These are phyloP conservation scores for Heliothis peltigera DNA, from an alignment of 2,888 invertebrate species.

Conservation along the genomic window DNA sequence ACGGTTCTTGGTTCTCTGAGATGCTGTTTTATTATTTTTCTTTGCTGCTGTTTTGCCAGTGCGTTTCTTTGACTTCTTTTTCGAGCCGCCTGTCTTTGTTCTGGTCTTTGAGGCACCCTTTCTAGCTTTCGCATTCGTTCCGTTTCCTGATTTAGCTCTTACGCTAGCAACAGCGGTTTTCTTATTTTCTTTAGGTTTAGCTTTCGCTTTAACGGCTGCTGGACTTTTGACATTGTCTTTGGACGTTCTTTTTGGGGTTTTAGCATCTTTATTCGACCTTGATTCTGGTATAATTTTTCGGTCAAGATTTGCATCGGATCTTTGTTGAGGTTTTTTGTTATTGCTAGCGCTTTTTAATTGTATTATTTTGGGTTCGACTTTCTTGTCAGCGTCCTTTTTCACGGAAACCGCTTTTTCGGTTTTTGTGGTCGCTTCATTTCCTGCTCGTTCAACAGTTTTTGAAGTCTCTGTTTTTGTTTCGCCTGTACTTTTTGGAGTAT, in stretches of 20 bases:
- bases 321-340: slow-evolving; percentile 6
- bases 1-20: slow-evolving; percentile 7
- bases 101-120: background rate
- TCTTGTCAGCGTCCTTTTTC: slow-evolving; percentile 6
- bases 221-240: slow-evolving; percentile 3
- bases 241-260: background rate
- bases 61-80: background rate
- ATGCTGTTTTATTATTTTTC: background rate
- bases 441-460: background rate
- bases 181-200: slow-evolving; percentile 1
- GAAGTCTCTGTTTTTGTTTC: background rate
- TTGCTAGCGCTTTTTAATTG: background rate
- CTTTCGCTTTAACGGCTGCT: slow-evolving; percentile 6
- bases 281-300: background rate
- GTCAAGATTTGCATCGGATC: background rate
- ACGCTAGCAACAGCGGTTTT: background rate
- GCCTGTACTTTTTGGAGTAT: no score
- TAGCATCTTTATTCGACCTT: background rate
- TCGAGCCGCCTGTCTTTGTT: background rate
- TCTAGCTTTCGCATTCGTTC: background rate
- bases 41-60: background rate
- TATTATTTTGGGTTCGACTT: slow-evolving; percentile 22
- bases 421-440: background rate
- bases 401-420: background rate
- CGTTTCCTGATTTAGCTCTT: slow-evolving; percentile 5